phyloP scores from a whole-genome alignment of 2,797 vertebrate species.

The Takifugu ocellatus region DNA sequence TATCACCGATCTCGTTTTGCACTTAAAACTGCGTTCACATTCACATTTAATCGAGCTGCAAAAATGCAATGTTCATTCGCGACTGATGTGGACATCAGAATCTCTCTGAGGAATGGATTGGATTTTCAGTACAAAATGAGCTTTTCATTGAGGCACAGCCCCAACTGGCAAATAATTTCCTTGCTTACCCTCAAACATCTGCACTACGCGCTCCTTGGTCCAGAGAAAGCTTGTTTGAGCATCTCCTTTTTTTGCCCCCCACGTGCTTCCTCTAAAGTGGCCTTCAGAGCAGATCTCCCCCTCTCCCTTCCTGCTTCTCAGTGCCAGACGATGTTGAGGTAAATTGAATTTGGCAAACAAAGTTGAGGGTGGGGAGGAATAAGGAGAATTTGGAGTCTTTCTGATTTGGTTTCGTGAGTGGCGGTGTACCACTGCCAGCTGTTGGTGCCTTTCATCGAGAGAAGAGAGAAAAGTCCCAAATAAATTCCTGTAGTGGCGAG shows the following conservation, averaged over 20 bases:
- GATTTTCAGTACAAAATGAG: conserved; percentile 64
- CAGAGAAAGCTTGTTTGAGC: conserved; percentile 63
- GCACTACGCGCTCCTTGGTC: conserved; percentile 59
- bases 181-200: conserved; percentile 70
- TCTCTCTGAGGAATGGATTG: conserved; percentile 56
- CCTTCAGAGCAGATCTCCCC: conserved; percentile 63
- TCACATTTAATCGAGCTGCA: conserved; percentile 64
- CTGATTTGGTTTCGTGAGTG: conserved; percentile 91
- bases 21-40: conserved; percentile 66
- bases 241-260: conserved; percentile 17
- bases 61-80: conserved; percentile 58
- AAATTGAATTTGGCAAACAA: conserved; percentile 96
- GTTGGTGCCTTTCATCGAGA: conserved; percentile 88
- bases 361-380: conserved; percentile 60
- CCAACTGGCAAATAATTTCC: conserved; percentile 58
- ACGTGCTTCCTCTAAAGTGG: conserved; percentile 62
- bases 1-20: conserved; percentile 61
- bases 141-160: conserved; percentile 64
- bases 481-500: conserved; percentile 89
- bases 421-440: conserved; percentile 86
- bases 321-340: conserved; percentile 90
- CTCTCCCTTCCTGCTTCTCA: conserved; percentile 81
- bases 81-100: conserved; percentile 59
- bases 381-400: conserved; percentile 82
- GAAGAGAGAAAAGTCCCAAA: conserved; percentile 81